phyloP scores from a whole-genome alignment of 1,140 invertebrate species.

The Geopemphigus sp. region DNA sequence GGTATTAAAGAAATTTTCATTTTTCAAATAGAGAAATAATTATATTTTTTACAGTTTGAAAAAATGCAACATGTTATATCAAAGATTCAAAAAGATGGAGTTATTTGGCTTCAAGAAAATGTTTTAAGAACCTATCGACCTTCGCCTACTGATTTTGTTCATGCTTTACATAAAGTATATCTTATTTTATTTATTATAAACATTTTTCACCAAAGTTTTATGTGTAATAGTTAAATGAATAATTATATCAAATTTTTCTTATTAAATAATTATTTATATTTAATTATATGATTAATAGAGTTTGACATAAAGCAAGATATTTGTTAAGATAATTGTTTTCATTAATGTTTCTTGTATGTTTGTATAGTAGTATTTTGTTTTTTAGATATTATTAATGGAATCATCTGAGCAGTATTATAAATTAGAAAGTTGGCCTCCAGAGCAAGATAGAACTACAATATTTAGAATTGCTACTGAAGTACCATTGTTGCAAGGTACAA shows the following conservation, averaged over 20 bases:
- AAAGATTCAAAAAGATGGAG: conserved; percentile 75
- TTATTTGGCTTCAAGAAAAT: conserved; percentile 81
- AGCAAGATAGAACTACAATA: conserved; percentile 75
- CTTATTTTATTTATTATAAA: conserved; percentile 49
- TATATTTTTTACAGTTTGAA: conserved; percentile 54
- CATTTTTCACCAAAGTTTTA: not conserved
- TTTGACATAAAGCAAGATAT: too few relatives aligned
- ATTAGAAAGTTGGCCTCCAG: conserved; percentile 91
- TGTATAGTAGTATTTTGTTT: conserved; percentile 31
- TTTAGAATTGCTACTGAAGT: conserved; percentile 83
- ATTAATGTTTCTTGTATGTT: too few relatives aligned
- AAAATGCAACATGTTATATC: conserved; percentile 71
- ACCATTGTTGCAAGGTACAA: conserved; percentile 52
- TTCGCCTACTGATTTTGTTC: conserved; percentile 69
- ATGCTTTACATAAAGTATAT: conserved; percentile 75
- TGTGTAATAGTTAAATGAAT: not conserved
- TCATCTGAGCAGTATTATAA: conserved; percentile 83
- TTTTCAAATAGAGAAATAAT: conserved; percentile 50
- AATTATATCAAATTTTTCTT: too few relatives aligned
- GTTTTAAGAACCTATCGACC: conserved; percentile 75
- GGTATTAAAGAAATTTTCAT: conserved; percentile 49
- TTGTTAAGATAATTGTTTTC: too few relatives aligned
- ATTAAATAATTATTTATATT: too few relatives aligned
- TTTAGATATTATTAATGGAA: conserved; percentile 76
- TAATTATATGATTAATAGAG: too few relatives aligned